Conservation (phyloP, 2,797 vertebrate species). For the Sparus aurata region DNA sequence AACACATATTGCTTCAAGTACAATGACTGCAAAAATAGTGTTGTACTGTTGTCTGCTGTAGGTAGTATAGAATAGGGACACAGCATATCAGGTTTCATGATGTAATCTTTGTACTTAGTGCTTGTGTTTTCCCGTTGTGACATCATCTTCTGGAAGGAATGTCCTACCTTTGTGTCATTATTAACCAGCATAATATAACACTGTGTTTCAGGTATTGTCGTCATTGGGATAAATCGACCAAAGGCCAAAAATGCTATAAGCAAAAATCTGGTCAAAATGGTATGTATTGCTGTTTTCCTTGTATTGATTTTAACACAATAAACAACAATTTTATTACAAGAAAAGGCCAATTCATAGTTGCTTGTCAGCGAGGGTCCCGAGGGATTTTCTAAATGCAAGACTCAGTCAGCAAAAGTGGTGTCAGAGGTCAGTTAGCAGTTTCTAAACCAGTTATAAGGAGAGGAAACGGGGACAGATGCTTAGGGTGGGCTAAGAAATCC, state of each 20-base stretch:
- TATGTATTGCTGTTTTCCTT: constrained; percentile 77
- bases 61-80: too few species aligned
- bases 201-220: constrained; percentile 91
- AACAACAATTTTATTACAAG: neutral
- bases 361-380: too few species aligned
- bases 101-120: neutral
- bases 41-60: too few species aligned
- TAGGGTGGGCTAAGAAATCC: too few species aligned
- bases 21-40: too few species aligned
- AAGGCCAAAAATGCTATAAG: constrained; percentile 97
- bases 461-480: too few species aligned
- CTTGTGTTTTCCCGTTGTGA: neutral
- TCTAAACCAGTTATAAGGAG: too few species aligned
- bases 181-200: neutral
- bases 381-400: too few species aligned
- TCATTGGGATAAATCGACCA: constrained; percentile 95
- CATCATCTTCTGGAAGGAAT: neutral
- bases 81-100: neutral
- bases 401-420: too few species aligned
- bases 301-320: neutral
- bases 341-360: too few species aligned
- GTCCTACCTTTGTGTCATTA: accelerated
- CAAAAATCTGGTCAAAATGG: constrained; percentile 94
- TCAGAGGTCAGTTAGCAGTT: too few species aligned
- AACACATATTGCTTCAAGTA: too few species aligned